Conservation (phyloP, 2,797 vertebrate species). For the Siniperca obscura region DNA sequence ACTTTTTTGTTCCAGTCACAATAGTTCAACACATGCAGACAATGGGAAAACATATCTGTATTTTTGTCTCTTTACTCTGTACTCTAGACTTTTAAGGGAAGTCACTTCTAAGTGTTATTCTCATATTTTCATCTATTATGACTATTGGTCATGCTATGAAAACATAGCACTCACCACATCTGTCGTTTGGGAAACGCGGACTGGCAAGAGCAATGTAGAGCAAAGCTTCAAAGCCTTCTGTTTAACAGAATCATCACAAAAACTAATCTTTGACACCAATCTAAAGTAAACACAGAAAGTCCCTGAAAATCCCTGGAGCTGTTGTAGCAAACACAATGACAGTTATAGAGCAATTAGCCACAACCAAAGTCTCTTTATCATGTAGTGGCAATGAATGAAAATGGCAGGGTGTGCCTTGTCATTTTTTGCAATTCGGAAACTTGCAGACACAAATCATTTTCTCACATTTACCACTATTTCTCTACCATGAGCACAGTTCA, state of each 20-base stretch:
- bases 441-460: too few relatives aligned
- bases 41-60: background rate
- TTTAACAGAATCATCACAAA: background rate
- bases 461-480: background rate
- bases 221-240: background rate
- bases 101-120: background rate
- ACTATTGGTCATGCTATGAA: background rate
- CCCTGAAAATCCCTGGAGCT: background rate
- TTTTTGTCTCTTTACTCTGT: background rate
- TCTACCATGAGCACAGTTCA: background rate
- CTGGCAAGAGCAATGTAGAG: background rate
- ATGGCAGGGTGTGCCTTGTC: background rate
- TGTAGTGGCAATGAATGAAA: background rate
- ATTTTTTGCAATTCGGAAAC: too few relatives aligned
- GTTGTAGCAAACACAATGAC: background rate
- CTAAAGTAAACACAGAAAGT: background rate
- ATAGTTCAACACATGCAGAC: conserved; percentile 2
- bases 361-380: background rate
- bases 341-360: background rate
- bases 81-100: background rate
- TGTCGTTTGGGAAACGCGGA: background rate
- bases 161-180: background rate
- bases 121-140: conserved; percentile 8
- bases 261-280: background rate
- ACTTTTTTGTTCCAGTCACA: background rate